Base-by-base conservation (phyloP, 1,140 invertebrate species). In the Harpegnathos saltator region DNA sequence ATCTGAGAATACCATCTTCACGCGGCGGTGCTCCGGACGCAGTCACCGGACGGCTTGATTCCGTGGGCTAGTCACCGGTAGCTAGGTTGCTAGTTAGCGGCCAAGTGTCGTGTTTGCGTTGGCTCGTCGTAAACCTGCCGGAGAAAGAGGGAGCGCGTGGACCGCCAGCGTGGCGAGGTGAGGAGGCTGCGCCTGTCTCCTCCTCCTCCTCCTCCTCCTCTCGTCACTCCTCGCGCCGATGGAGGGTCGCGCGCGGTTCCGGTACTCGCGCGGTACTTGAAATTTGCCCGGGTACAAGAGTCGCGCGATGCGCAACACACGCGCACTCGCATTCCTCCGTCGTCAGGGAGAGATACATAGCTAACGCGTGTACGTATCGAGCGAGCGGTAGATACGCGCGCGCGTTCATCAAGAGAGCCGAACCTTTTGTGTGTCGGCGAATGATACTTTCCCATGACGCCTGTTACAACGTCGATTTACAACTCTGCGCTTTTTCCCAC, bases 51-150 rank as follows among this genome's bases (percentile, higher is more conserved):
- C 19, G 73, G 68, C 74, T 83, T 81, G 78, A 87, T 87, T 78
- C 86, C 58, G 24, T 61, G 56, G 61, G 66, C 77, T 82, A 71
- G 80, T 85, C 82, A 84, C 72, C 90, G 88, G 92, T 92, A 93
- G 92, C 92, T 92, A 89, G 90, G 89, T 91, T 89, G 89, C 89
- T 88, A 92, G 91, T 92, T 93, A 92, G 89, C 90, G 83, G 85
- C 71, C 84, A 82, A 89, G 89, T 89, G 91, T 92, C 89, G 90
- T 90, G 89, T 91, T 92, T 91, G 83, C 90, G 87, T 88, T 90
- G 89, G 87, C 89, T 92, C 89, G 85, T 91, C 91, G 91, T 91
- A 92, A 93, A 93, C 89, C 88, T 90, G 90, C 86, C 85, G 84
- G 1, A 3, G 11, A 56, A 72, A 72, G 38, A 33, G 33, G 69